Percentiles rank a stretch among this genome's conserved stretches.
phyloP scores from a whole-genome alignment of 2,797 vertebrate species.

The Cyprinella venusta region DNA sequence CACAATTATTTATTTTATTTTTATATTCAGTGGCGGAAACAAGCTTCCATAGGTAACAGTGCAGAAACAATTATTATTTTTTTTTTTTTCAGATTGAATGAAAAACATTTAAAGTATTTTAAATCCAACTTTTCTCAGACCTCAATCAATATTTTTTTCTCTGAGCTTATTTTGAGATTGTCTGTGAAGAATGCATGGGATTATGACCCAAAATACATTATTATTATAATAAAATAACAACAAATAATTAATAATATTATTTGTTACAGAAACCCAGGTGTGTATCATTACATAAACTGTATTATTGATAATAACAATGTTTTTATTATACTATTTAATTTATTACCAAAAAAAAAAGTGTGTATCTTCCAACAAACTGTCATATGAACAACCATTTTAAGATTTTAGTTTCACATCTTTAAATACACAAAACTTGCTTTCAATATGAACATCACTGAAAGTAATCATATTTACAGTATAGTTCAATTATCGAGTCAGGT shows the following conservation, averaged over 20 bases:
- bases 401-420: constrained; percentile 11
- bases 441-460: constrained; percentile 2
- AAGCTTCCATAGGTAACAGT: too few species aligned
- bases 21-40: too few species aligned
- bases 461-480: too few species aligned
- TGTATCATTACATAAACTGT: neutral
- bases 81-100: too few species aligned
- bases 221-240: neutral
- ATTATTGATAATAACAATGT: neutral
- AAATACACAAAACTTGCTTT: neutral
- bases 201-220: neutral
- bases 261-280: neutral
- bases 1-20: too few species aligned
- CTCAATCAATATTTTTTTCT: too few species aligned
- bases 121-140: too few species aligned
- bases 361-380: neutral
- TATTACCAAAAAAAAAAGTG: neutral
- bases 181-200: neutral
- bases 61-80: too few species aligned
- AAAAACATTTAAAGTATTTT: neutral
- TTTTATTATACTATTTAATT: neutral
- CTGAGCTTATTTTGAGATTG: neutral
- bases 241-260: neutral
- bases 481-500: neutral
- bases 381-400: neutral